Conservation (phyloP, 2,888 invertebrate genomes). For the Diaperis boleti region DNA sequence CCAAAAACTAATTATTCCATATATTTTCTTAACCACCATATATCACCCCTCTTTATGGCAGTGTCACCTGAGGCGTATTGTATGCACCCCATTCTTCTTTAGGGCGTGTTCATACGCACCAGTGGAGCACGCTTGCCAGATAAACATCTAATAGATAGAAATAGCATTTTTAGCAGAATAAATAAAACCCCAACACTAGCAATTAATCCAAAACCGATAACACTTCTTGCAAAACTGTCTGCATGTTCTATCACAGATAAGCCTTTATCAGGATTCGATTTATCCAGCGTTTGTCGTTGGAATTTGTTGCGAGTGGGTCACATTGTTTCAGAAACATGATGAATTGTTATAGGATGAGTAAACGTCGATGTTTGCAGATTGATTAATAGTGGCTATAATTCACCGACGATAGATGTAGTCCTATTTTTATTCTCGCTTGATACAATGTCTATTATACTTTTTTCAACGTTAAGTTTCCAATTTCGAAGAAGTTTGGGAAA, state of each 20-base stretch:
- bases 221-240: too few species aligned
- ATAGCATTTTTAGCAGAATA: too few species aligned
- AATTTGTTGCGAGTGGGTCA: constrained; percentile 45
- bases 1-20: too few species aligned
- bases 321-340: constrained; percentile 52
- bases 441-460: constrained; percentile 43
- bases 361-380: constrained; percentile 52
- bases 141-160: too few species aligned
- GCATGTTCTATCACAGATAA: constrained; percentile 24
- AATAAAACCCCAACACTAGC: too few species aligned
- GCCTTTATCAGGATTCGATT: constrained; percentile 38
- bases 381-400: constrained; percentile 54
- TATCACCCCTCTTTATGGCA: too few species aligned
- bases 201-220: too few species aligned
- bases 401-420: constrained; percentile 47
- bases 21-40: too few species aligned
- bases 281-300: constrained; percentile 33
- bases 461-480: constrained; percentile 46
- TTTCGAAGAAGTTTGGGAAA: constrained; percentile 45
- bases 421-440: constrained; percentile 47
- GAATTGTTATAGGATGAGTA: constrained; percentile 52
- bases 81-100: too few species aligned
- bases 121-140: too few species aligned
- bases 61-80: too few species aligned
- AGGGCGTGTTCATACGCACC: too few species aligned